Evolutionary conservation across 2,888 invertebrate genomes (phyloP).

Genomic region (Salpingus planirostris): DNA sequence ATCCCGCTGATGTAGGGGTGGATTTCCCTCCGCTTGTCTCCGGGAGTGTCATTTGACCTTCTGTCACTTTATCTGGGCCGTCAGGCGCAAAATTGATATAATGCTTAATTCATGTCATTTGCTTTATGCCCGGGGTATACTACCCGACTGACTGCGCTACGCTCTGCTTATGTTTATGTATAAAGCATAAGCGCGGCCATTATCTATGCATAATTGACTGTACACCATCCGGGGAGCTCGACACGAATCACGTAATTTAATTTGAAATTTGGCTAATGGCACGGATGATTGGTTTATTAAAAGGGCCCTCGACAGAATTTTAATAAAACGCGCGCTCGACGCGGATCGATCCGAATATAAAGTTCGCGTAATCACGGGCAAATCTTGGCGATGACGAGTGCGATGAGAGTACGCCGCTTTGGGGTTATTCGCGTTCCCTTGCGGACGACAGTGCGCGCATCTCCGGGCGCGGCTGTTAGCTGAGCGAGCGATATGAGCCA

Average conservation of each 20-base stretch:
- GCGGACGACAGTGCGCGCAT: neutral
- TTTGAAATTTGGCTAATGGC: conserved; percentile 37
- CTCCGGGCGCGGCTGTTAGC: conserved; percentile 7
- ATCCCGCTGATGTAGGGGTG: conserved; percentile 16
- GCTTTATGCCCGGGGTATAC: conserved; percentile 23
- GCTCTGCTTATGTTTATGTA: conserved; percentile 36
- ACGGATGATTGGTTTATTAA: conserved; percentile 30
- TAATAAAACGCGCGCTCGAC: too few relatives aligned
- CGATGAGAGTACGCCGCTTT: too few relatives aligned
- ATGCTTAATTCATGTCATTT: conserved; percentile 41
- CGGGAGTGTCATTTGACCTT: conserved; percentile 38
- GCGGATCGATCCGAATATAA: too few relatives aligned
- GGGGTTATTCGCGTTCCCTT: too few relatives aligned
- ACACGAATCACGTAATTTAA: conserved; percentile 32
- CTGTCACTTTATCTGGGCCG: conserved; percentile 40
- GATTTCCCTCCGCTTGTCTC: conserved; percentile 20
- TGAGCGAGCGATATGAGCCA: conserved; percentile 17
- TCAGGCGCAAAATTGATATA: conserved; percentile 43
- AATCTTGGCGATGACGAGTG: too few relatives aligned
- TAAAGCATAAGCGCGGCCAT: conserved; percentile 27
- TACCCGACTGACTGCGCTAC: neutral
- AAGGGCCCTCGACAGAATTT: too few relatives aligned
- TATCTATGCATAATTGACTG: conserved; percentile 35
- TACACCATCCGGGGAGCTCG: conserved; percentile 13
- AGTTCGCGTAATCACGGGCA: too few relatives aligned